phyloP scores from a whole-genome alignment of 2,888 invertebrate genomes.

The Lasioglossum marginatum region DNA sequence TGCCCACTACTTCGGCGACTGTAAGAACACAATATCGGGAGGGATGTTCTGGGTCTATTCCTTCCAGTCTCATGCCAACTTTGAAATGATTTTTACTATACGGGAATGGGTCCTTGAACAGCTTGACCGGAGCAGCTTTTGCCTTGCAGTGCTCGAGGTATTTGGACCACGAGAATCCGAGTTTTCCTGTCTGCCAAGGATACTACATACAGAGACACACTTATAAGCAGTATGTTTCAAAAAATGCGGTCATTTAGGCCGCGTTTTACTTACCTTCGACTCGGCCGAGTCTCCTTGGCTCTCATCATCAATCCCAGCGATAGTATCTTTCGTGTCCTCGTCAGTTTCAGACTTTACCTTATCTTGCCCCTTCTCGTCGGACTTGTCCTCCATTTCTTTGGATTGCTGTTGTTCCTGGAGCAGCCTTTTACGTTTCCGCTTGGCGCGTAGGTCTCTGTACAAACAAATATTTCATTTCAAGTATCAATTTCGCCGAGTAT shows the following conservation, averaged over 20 bases:
- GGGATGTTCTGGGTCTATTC: conserved; percentile 96
- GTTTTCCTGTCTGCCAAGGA: conserved; percentile 90
- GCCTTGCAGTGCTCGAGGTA: conserved; percentile 91
- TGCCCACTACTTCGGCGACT: conserved; percentile 89
- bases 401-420: conserved; percentile 78
- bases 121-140: conserved; percentile 90
- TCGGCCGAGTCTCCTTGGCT: conserved; percentile 73
- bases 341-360: conserved; percentile 80
- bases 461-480: conserved; percentile 28
- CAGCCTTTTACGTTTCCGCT: conserved; percentile 81
- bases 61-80: conserved; percentile 96
- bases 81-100: conserved; percentile 91
- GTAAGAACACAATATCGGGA: conserved; percentile 95
- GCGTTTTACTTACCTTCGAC: conserved; percentile 75
- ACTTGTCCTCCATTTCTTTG: conserved; percentile 75
- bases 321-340: conserved; percentile 81
- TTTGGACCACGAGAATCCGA: conserved; percentile 91
- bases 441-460: conserved; percentile 78
- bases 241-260: conserved; percentile 2
- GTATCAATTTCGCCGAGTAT: not conserved
- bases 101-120: conserved; percentile 93
- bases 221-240: conserved; percentile 42
- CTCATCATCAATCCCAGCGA: conserved; percentile 77
- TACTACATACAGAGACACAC: conserved; percentile 82
- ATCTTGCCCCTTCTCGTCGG: conserved; percentile 75